phyloP scores from a whole-genome alignment of 1,140 invertebrate species.

The Macrocentrus cingulum region DNA sequence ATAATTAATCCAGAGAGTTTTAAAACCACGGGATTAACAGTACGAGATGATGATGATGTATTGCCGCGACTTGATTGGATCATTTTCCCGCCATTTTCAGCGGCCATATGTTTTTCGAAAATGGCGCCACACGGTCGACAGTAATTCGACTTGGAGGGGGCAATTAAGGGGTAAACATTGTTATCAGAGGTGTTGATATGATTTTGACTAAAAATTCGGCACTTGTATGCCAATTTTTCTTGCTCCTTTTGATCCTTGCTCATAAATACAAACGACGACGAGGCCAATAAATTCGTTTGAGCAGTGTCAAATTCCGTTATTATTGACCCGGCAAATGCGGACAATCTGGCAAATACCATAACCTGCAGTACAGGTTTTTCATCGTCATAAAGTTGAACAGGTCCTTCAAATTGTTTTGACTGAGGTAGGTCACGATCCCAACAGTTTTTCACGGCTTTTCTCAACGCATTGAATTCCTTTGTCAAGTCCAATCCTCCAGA shows the following conservation, averaged over 20 bases:
- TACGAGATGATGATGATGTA: constrained; percentile 30
- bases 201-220: constrained; percentile 29
- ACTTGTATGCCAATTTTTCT: constrained; percentile 35
- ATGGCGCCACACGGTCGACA: constrained; percentile 12
- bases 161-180: constrained; percentile 15
- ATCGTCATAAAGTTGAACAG: constrained; percentile 37
- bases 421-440: constrained; percentile 33
- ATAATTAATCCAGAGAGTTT: constrained; percentile 47
- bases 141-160: neutral
- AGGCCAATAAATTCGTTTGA: neutral
- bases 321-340: constrained; percentile 42
- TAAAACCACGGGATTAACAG: constrained; percentile 49
- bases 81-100: neutral
- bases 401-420: constrained; percentile 41
- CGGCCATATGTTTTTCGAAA: no score
- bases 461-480: constrained; percentile 41
- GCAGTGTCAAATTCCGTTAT: constrained; percentile 46
- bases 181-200: constrained; percentile 4
- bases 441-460: constrained; percentile 43
- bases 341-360: constrained; percentile 40
- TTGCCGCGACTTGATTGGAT: constrained; percentile 39
- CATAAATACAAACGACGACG: constrained; percentile 37
- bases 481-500: constrained; percentile 43
- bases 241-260: constrained; percentile 28
- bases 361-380: constrained; percentile 31